Conservation (phyloP, 2,888 invertebrate species). For the Diogma glabrata region DNA sequence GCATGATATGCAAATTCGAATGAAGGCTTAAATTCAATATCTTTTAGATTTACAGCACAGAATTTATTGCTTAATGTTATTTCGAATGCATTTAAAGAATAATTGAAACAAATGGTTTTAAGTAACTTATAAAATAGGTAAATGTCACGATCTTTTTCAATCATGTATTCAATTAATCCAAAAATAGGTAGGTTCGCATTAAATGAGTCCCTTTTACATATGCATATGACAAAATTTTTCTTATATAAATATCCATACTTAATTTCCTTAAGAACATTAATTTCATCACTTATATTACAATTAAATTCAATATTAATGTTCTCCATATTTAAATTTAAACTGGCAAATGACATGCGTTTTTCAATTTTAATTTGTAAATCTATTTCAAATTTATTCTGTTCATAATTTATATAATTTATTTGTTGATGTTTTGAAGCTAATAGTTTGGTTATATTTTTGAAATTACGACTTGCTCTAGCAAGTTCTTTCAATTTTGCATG, state of each 20-base stretch:
- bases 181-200: too few relatives aligned
- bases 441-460: background rate
- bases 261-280: background rate
- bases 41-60: too few relatives aligned
- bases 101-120: too few relatives aligned
- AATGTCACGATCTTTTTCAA: too few relatives aligned
- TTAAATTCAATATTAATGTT: background rate
- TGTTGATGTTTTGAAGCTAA: background rate
- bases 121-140: too few relatives aligned
- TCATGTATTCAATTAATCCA: too few relatives aligned
- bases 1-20: too few relatives aligned
- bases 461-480: background rate
- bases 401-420: background rate
- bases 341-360: background rate
- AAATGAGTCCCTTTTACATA: too few relatives aligned
- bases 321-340: background rate
- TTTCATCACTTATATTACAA: background rate
- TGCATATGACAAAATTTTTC: background rate
- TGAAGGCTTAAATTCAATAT: too few relatives aligned
- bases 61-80: too few relatives aligned
- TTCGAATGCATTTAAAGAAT: too few relatives aligned
- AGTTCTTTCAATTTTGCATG: background rate
- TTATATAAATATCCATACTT: conserved; percentile 4
- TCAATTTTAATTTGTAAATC: background rate
- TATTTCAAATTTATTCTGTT: background rate